Percentiles rank a stretch among this genome's conserved stretches.
phyloP scores from a whole-genome alignment of 2,113 vertebrate genomes.

The Cheilinus undulatus region DNA sequence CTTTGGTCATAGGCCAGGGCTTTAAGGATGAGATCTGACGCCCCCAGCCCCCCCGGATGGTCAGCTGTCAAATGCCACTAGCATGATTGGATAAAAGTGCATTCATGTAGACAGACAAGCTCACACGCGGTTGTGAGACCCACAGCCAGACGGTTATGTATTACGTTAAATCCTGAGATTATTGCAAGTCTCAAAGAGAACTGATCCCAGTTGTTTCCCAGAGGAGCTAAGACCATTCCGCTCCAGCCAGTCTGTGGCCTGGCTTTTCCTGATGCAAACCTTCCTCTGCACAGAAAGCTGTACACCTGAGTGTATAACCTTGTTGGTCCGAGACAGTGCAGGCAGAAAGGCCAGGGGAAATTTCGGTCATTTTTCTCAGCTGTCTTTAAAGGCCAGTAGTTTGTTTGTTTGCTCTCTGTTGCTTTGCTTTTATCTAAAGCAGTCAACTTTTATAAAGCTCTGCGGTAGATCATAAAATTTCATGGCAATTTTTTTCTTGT shows the following conservation, averaged over 20 bases:
- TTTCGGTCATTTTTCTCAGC: conserved; percentile 50
- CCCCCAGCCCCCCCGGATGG: background rate
- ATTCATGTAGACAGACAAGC: conserved; percentile 28
- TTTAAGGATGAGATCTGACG: conserved; percentile 41
- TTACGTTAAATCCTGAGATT: conserved; percentile 69
- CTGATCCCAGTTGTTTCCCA: conserved; percentile 62
- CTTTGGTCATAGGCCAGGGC: conserved; percentile 44
- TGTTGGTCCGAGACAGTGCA: conserved; percentile 27
- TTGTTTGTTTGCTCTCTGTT: conserved; percentile 9
- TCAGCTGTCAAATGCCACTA: conserved; percentile 29
- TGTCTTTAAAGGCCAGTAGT: conserved; percentile 15
- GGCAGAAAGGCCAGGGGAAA: conserved; percentile 19
- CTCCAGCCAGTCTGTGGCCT: conserved; percentile 5
- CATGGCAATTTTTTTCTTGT: conserved; percentile 35
- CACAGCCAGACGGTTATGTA: conserved; percentile 55
- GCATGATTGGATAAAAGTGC: conserved; percentile 13
- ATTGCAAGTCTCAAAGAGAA: conserved; percentile 61
- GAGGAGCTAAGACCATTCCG: conserved; percentile 41
- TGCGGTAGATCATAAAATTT: background rate
- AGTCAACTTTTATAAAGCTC: background rate
- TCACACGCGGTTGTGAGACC: conserved; percentile 19
- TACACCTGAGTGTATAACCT: conserved; percentile 1
- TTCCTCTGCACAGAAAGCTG: conserved; percentile 9
- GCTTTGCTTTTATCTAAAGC: conserved; percentile 6
- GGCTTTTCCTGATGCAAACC: conserved; percentile 15